Percentiles rank a stretch among this genome's conserved stretches.
phyloP scores from a whole-genome alignment of 2,797 vertebrate species.

The Vespertilio murinus region DNA sequence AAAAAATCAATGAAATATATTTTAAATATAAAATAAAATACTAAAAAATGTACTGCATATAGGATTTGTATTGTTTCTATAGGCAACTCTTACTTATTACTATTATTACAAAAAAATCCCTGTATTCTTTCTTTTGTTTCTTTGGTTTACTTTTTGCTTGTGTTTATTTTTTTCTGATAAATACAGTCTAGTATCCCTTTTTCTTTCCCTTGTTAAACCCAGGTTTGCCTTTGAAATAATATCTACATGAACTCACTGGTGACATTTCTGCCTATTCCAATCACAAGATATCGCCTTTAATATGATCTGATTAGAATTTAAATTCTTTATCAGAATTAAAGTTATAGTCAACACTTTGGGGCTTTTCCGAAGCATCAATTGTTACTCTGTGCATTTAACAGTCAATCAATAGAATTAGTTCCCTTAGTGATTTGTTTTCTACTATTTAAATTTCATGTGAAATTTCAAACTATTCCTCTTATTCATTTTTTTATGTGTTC shows the following conservation, averaged over 20 bases:
- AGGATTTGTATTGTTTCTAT: neutral
- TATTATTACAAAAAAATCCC: constrained; percentile 6
- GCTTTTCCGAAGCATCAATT: constrained; percentile 1
- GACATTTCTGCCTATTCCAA: constrained; percentile 30
- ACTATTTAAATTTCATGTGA: constrained; percentile 9
- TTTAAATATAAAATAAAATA: neutral
- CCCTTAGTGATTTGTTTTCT: neutral
- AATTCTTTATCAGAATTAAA: neutral
- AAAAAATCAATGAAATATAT: too few relatives aligned
- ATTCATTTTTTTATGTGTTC: constrained; percentile 1
- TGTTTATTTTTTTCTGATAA: neutral
- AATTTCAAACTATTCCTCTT: constrained; percentile 11
- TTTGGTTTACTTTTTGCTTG: neutral
- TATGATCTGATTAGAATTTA: neutral
- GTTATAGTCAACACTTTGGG: constrained; percentile 7
- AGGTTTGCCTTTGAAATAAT: neutral
- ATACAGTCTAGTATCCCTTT: neutral
- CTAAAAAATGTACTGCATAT: neutral
- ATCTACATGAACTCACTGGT: neutral
- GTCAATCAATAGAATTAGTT: constrained; percentile 12
- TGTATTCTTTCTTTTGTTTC: neutral
- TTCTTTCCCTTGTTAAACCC: neutral
- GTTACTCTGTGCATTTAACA: constrained; percentile 45
- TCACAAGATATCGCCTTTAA: constrained; percentile 30
- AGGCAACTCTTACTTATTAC: neutral